A percentile compares a stretch with the other conserved stretches of the same genome.
Evolutionary conservation across 92 coral and sea anemone species (phyloP).

Genomic region (Palythoa grandis): DNA sequence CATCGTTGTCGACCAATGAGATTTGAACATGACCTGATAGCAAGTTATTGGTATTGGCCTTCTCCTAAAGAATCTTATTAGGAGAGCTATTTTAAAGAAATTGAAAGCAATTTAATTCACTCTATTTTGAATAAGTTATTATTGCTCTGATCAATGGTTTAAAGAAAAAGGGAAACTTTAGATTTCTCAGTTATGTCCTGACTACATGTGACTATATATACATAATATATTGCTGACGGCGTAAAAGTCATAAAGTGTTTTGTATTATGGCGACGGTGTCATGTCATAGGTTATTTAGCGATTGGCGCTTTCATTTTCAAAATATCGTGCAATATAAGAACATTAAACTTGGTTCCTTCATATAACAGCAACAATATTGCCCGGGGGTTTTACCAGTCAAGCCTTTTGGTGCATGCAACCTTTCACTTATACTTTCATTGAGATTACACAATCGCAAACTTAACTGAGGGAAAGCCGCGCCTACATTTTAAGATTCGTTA

Average conservation of each 20-base stretch:
- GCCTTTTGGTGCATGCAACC: no score
- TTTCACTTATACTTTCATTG: no score
- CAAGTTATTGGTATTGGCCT: conserved; percentile 4
- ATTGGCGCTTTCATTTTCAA: neutral
- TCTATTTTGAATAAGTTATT: neutral
- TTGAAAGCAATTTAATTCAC: neutral
- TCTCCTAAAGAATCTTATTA: neutral
- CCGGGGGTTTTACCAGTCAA: no score
- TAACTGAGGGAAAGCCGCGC: no score
- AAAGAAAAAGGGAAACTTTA: no score
- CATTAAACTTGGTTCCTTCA: neutral
- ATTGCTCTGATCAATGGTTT: neutral
- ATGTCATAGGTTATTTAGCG: neutral
- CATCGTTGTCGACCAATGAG: conserved; percentile 7
- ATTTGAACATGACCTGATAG: neutral
- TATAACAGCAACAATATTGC: no score
- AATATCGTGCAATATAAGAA: neutral
- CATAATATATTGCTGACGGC: neutral
- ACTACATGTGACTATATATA: no score
- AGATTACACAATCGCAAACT: no score
- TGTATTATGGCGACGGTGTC: neutral
- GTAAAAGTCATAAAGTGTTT: neutral
- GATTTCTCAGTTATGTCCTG: no score
- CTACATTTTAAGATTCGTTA: no score
- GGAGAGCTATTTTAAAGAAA: neutral